Evolutionary conservation across 1,140 invertebrate species (phyloP).

Genomic region (Steinernema feltiae): DNA sequence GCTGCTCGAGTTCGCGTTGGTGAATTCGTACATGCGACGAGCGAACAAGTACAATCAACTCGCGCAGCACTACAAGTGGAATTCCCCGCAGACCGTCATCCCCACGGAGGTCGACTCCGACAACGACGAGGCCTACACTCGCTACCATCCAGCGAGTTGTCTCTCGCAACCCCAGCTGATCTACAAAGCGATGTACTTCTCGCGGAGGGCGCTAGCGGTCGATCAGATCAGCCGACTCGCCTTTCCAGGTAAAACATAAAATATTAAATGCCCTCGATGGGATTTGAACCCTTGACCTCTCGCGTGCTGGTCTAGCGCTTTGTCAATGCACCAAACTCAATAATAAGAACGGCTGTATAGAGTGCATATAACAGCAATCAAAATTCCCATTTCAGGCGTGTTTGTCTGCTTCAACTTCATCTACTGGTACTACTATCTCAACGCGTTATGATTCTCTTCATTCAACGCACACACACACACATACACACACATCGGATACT

Average conservation of each 20-base stretch:
- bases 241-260: slow-evolving; percentile 13
- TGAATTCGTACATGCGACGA: slow-evolving; percentile 65
- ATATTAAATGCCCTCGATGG: no score
- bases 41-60: slow-evolving; percentile 42
- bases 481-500: neutral
- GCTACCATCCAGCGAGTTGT: slow-evolving; percentile 16
- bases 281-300: no score
- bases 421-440: slow-evolving; percentile 30
- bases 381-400: slow-evolving; percentile 14
- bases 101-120: neutral
- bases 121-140: slow-evolving; percentile 12
- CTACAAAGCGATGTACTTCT: slow-evolving; percentile 28
- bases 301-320: no score
- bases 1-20: slow-evolving; percentile 83
- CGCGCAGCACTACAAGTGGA: slow-evolving; percentile 23
- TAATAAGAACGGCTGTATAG: no score
- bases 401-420: slow-evolving; percentile 26
- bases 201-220: slow-evolving; percentile 17
- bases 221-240: slow-evolving; percentile 27
- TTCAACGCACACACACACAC: no score
- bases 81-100: neutral
- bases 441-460: neutral
- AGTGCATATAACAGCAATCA: neutral
- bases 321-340: neutral
- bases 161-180: slow-evolving; percentile 20